Conservation (phyloP, 1,140 invertebrate species). For the Drosophila kurseongensis region DNA sequence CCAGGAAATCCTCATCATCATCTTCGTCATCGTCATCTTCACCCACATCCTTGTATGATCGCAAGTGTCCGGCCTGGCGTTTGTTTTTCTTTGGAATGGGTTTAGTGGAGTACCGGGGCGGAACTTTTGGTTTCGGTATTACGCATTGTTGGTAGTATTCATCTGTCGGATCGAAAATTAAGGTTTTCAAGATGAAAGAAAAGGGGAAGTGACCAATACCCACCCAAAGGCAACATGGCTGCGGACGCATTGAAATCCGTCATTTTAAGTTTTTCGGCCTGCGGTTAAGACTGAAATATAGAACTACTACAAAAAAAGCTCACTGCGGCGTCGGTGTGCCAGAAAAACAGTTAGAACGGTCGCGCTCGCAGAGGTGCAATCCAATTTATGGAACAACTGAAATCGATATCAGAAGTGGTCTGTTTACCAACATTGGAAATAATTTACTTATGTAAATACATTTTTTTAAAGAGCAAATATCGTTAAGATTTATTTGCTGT, state of each 20-base stretch:
- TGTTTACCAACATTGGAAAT: neutral
- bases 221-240: conserved; percentile 42
- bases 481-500: no score
- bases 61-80: conserved; percentile 44
- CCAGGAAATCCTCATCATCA: conserved; percentile 9
- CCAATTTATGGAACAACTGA: neutral
- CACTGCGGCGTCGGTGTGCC: neutral
- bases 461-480: no score
- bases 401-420: neutral
- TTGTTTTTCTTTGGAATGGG: neutral
- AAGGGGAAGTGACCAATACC: neutral
- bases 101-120: neutral
- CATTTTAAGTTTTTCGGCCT: conserved; percentile 13
- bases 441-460: no score
- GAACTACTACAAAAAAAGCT: conserved; percentile 5
- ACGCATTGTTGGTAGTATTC: conserved; percentile 52
- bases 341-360: neutral
- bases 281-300: neutral
- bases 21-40: neutral
- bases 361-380: neutral
- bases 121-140: conserved; percentile 38
- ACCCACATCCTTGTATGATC: conserved; percentile 29
- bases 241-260: conserved; percentile 27
- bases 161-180: conserved; percentile 18
- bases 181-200: neutral